Base-by-base conservation (phyloP, 1,140 invertebrate genomes). In the Bombus polaris region DNA sequence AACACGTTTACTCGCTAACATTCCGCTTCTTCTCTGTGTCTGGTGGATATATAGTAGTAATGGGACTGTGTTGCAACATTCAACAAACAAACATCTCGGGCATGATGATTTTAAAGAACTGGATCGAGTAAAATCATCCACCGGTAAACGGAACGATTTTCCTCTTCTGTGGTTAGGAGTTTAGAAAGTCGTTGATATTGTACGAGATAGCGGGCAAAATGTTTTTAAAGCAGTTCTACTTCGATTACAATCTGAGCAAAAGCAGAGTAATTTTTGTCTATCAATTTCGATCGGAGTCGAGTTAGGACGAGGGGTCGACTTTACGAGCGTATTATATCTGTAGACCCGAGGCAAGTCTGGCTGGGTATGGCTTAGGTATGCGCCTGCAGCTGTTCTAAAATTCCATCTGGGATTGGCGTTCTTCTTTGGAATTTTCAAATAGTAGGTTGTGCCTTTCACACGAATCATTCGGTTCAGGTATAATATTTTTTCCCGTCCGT, bases 361-460 rank as follows among this genome's bases (percentile, higher is more conserved):
- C 22, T 32, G 79, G 70, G 68, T 86, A 88, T 90, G 87, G 89
- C 71, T 88, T 92, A 90, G 91, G 83, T 87, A 90, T 87, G 86
- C 88, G 80, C 44, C 75, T 87, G 88, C 89, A 85, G 88, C 86
- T 88, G 86, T 80, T 81, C 59, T 13, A 74, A 90, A 87, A 90
- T 90, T 86, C 86, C 79, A 85, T 59, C 65, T 65, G 37, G 65
- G 75, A 74, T 70, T 39, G n/a, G 28, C 66, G 42, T 81, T 73
- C 84, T 68, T 76, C 74, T 47, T 42, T n/a, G 39, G 66, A 57
- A 88, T 88, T 84, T 85, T 81, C 70, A 71, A 65, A 66, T 72
- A 70, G 68, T 37, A 62, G 62, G 42, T 32, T 77, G 13, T 32
- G 25, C 44, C 47, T 68, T 85, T 32, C 76, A 22, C 78, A 68